Evolutionary conservation across 2,113 vertebrate genomes (phyloP), one percentile per base, ranked within the genome.

Genomic region (Melanerpes formicivorus): DNA sequence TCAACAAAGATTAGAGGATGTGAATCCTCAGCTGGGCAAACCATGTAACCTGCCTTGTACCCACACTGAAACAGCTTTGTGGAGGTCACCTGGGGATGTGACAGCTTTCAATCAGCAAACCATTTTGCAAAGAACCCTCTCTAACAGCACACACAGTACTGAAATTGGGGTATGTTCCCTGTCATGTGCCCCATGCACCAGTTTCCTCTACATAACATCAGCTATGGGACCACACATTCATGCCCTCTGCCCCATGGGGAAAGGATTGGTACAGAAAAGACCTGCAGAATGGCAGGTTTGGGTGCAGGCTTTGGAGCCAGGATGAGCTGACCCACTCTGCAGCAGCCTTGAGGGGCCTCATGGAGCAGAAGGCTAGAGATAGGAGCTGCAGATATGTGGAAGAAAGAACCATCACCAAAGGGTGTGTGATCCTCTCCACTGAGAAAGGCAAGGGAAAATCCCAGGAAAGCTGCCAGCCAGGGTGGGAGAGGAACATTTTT

Each of bases 141-240:
- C 19, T 34, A 70, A 6, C 25, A 70, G 26, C 62, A 46, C 4
- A 0, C 56, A 29, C 0, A 0, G 30, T 34, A 29, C 54, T 4
- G 9, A 4, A 1, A 4, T 8, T 1, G 5, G 25, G 37, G 4
- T 65, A 17, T 1, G 0, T 14, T 60, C 29, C 29, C 37, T 26
- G 14, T 6, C 26, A 55, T 0, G 0, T 1, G 2, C 11, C 18
- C 48, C 4, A 1, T 26, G 52, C 55, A 48, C 25, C 17, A 29
- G 1, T 23, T 50, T 55, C 34, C 22, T 22, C 5, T 22, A 8
- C 6, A 4, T 10, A 63, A 52, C 1, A 0, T 19, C 70, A n/a
- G 14, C 56, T 22, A 3, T 48, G 23, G 44, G 70, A 37, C n/a
- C 18, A 16, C 21, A 17, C 8, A 10, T 76, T 75, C 67, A 59